phyloP scores from a whole-genome alignment of 2,888 invertebrate genomes.

The Acanthococcus lagerstroemiae region DNA sequence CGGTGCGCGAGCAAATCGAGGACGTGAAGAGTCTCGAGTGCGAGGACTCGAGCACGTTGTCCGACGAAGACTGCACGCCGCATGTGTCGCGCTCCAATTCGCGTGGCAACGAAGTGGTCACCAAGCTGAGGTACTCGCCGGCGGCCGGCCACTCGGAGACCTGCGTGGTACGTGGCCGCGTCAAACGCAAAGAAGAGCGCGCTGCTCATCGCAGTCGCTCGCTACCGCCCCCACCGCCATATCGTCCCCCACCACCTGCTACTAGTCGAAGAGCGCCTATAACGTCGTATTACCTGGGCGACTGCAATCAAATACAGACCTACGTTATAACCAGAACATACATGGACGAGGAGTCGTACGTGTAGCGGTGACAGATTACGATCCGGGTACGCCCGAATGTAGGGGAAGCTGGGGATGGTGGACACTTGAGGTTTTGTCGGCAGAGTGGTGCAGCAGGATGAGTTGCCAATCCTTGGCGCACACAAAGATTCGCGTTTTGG shows the following conservation, averaged over 20 bases:
- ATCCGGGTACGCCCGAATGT: too few species aligned
- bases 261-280: constrained; percentile 39
- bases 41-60: constrained; percentile 44
- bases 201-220: constrained; percentile 37
- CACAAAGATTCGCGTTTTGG: constrained; percentile 5
- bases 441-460: too few species aligned
- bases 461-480: not conserved
- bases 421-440: too few species aligned
- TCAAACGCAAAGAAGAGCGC: constrained; percentile 38
- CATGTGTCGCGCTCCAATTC: constrained; percentile 44
- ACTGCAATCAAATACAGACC: constrained; percentile 38
- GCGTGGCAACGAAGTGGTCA: constrained; percentile 43
- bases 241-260: constrained; percentile 38
- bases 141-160: constrained; percentile 54
- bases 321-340: constrained; percentile 38
- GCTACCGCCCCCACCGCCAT: constrained; percentile 39
- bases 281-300: constrained; percentile 40
- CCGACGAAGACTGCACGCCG: constrained; percentile 45
- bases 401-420: too few species aligned
- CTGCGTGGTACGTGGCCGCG: constrained; percentile 38
- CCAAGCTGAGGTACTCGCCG: constrained; percentile 39
- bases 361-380: constrained; percentile 28
- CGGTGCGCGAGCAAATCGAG: constrained; percentile 24
- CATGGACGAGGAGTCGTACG: constrained; percentile 41
- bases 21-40: constrained; percentile 36